Base-by-base conservation (phyloP, 1,140 invertebrate genomes). In the Eurosta solidaginis region DNA sequence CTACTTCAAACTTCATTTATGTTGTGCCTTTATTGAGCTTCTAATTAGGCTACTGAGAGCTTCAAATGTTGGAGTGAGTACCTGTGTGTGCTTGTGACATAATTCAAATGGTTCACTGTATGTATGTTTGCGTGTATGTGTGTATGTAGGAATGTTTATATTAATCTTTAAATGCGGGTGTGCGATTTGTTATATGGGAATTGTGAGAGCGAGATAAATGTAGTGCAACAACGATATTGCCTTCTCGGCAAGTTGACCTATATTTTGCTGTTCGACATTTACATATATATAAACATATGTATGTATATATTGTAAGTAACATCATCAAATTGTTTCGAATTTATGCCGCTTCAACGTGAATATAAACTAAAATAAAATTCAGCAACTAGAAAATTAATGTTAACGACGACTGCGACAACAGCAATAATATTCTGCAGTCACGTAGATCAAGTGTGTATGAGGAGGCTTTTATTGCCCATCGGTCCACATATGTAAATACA, bases 211-310 rank as follows among this genome's bases (percentile, higher is more conserved):
- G n/a, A 3, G 59, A 68, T 9, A 68, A 33, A 20, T 20, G 33
- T 4, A n/a, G 6, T 68, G 36, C 17, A 42, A 29, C 7, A n/a
- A 6, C 20, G 27, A 17, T 68, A 40, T 42, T 68, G 59, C 33
- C 33, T 20, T 68, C 59, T 68, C 59, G n/a, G 12, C 59, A 36
- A 68, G 59, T 68, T 68, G 59, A 68, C 59, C 59, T 68, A 68
- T 68, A 40, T 68, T 68, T 36, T 20, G 33, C 59, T 17, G 33
- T 68, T 40, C 33, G 33, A 40, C n/a, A 68, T n/a, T 68, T n/a
- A n/a, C n/a, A n/a, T n/a, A n/a, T n/a, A n/a, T n/a, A n/a, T n/a
- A n/a, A n/a, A n/a, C n/a, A n/a, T n/a, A n/a, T n/a, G n/a, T n/a
- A n/a, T n/a, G n/a, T n/a, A n/a, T n/a, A n/a, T n/a, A n/a, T n/a